Conservation (phyloP, 1,140 invertebrate genomes). For the Microplitis demolitor region DNA sequence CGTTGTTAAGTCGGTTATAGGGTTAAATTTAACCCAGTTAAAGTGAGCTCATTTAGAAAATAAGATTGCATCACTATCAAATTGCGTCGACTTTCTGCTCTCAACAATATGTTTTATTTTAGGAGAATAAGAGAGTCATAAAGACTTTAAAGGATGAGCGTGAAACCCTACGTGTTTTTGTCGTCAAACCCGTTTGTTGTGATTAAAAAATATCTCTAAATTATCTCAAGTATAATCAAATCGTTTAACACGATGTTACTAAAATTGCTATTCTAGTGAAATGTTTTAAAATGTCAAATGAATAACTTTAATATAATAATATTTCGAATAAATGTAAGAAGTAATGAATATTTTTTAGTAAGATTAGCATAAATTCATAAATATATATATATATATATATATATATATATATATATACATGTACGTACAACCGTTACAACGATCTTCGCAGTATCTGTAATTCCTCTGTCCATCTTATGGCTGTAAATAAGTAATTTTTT, state of each 20-base stretch:
- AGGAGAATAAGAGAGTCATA: not conserved
- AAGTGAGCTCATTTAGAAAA: slow-evolving; percentile 1
- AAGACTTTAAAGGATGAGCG: slow-evolving; percentile 1
- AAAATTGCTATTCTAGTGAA: not conserved
- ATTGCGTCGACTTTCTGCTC: not conserved
- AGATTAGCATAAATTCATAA: too few species aligned
- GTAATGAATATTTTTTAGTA: too few species aligned
- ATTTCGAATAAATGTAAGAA: too few species aligned
- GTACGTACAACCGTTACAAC: too few species aligned
- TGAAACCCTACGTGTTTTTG: not conserved
- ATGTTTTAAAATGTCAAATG: not conserved
- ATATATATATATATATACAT: too few species aligned
- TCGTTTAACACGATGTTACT: not conserved
- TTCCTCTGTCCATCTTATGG: too few species aligned
- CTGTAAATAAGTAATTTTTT: too few species aligned
- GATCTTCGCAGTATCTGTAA: too few species aligned
- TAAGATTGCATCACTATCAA: slow-evolving; percentile 13
- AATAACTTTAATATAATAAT: not conserved
- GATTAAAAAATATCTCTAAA: not conserved
- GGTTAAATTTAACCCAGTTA: slow-evolving; percentile 1
- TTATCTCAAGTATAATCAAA: not conserved
- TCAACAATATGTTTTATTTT: not conserved
- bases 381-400: too few species aligned
- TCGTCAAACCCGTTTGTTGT: not conserved
- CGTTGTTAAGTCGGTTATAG: slow-evolving; percentile 6